Percentiles rank a stretch among this genome's conserved stretches.
These are phyloP conservation scores for Bembecia ichneumoniformis DNA, from an alignment of 2,888 invertebrate species.

Conservation along the genomic window DNA sequence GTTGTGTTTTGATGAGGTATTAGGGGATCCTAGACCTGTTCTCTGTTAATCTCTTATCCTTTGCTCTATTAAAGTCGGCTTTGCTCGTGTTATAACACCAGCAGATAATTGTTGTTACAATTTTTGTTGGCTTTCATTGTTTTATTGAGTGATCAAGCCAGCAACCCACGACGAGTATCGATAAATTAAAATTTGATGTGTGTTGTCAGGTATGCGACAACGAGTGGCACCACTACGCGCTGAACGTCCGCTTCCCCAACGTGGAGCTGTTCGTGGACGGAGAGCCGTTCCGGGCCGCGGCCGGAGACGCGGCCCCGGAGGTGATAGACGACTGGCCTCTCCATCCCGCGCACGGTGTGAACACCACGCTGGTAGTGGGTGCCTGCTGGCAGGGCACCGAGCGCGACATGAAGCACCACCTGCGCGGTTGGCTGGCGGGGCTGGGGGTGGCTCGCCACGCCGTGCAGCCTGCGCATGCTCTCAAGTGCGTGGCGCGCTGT, in stretches of 20 bases:
- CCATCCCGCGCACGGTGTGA: slow-evolving; percentile 93
- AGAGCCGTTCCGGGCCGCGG: slow-evolving; percentile 65
- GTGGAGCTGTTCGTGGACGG: slow-evolving; percentile 93
- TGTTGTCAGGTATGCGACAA: slow-evolving; percentile 87
- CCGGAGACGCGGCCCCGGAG: slow-evolving; percentile 88
- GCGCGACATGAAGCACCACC: slow-evolving; percentile 90
- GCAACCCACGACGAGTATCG: too few species aligned
- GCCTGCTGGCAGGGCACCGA: slow-evolving; percentile 99
- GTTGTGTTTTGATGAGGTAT: too few species aligned
- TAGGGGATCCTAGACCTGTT: too few species aligned
- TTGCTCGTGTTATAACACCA: too few species aligned
- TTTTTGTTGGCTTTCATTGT: too few species aligned
- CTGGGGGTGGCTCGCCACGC: slow-evolving; percentile 84
- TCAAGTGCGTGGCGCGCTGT: slow-evolving; percentile 85
- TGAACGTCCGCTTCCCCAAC: slow-evolving; percentile 93
- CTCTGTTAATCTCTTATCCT: too few species aligned
- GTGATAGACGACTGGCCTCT: slow-evolving; percentile 99
- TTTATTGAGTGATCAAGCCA: too few species aligned
- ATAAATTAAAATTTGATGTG: too few species aligned
- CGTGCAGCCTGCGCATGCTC: slow-evolving; percentile 80
- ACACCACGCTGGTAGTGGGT: slow-evolving; percentile 94
- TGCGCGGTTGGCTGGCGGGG: slow-evolving; percentile 91
- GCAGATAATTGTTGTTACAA: too few species aligned
- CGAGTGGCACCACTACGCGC: slow-evolving; percentile 98
- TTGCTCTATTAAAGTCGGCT: too few species aligned